Percentiles rank a stretch among this genome's conserved stretches.
Conservation (phyloP, 2,888 invertebrate species). For the Thera obeliscata region DNA sequence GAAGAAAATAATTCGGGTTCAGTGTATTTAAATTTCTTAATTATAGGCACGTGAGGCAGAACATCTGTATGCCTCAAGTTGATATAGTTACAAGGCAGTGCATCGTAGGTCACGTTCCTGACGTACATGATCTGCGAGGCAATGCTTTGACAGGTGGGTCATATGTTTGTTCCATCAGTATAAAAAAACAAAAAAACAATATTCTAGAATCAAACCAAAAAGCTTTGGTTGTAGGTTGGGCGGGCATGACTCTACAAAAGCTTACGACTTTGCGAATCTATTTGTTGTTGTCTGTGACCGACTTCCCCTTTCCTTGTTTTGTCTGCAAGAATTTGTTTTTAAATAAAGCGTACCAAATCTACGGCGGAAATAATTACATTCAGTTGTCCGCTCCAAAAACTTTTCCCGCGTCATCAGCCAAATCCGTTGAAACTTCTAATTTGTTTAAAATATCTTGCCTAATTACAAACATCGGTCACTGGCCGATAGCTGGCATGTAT, state of each 20-base stretch:
- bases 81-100: no score
- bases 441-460: slow-evolving; percentile 27
- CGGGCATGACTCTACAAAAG: slow-evolving; percentile 2
- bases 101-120: no score
- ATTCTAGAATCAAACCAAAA: no score
- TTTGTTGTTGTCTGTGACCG: slow-evolving; percentile 34
- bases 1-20: background rate
- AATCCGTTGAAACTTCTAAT: background rate
- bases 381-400: slow-evolving; percentile 32
- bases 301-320: slow-evolving; percentile 33
- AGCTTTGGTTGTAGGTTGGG: background rate
- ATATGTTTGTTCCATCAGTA: no score
- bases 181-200: no score
- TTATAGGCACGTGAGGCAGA: no score
- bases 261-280: slow-evolving; percentile 7
- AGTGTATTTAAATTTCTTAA: no score
- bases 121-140: no score
- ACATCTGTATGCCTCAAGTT: no score
- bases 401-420: slow-evolving; percentile 34
- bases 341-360: slow-evolving; percentile 37
- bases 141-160: no score
- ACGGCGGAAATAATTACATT: slow-evolving; percentile 42
- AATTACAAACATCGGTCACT: slow-evolving; percentile 32
- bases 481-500: slow-evolving; percentile 44
- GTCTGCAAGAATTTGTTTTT: slow-evolving; percentile 25